A percentile compares a stretch with the other conserved stretches of the same genome.
Evolutionary conservation across 2,888 invertebrate genomes (phyloP).

Genomic region (Chesias legatella): DNA sequence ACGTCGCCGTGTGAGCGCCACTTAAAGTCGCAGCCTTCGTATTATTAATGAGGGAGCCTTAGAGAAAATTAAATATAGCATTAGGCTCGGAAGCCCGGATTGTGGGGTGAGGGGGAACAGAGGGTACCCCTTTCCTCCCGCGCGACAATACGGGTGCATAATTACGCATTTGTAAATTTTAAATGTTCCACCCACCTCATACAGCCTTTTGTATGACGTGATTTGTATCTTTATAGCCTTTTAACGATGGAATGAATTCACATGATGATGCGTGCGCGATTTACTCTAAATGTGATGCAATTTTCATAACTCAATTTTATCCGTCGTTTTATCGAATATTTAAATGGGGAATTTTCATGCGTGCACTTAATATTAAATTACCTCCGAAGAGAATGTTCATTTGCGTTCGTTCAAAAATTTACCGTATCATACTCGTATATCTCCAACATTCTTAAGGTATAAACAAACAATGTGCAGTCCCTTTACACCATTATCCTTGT

Average conservation of each 20-base stretch:
- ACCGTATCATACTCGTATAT: no score
- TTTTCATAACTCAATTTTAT: constrained; percentile 46
- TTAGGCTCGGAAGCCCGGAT: constrained; percentile 77
- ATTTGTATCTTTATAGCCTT: constrained; percentile 70
- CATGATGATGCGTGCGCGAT: constrained; percentile 61
- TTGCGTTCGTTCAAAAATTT: no score
- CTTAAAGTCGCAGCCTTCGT: constrained; percentile 78
- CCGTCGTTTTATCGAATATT: constrained; percentile 16
- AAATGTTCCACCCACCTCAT: constrained; percentile 77
- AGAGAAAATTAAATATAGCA: constrained; percentile 81
- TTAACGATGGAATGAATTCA: constrained; percentile 67
- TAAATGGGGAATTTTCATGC: neutral
- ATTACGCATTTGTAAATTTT: constrained; percentile 81
- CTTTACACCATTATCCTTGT: no score
- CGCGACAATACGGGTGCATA: constrained; percentile 80
- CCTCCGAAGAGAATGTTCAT: neutral
- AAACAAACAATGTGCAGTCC: no score
- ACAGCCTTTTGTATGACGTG: constrained; percentile 76
- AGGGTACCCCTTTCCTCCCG: constrained; percentile 65
- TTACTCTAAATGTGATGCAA: constrained; percentile 59
- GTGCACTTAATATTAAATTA: neutral
- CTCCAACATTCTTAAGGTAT: no score
- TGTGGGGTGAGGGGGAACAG: constrained; percentile 48
- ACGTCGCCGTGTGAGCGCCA: constrained; percentile 74
- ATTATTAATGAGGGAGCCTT: constrained; percentile 80